Evolutionary conservation across 2,113 vertebrate species (phyloP).

Genomic region (Bettongia penicillata): DNA sequence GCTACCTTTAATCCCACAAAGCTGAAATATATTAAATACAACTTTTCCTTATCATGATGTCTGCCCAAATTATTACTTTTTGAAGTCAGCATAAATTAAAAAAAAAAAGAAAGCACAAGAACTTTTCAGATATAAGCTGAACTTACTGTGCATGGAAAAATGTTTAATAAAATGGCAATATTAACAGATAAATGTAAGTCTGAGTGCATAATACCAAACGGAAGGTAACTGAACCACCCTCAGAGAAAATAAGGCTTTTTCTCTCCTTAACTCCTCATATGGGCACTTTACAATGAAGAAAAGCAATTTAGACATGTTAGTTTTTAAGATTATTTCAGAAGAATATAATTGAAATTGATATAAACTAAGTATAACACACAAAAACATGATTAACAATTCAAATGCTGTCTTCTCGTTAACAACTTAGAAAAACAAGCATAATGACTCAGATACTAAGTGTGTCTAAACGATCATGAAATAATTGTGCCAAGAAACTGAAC

Average conservation of each 20-base stretch:
- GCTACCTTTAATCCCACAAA: conserved; percentile 79
- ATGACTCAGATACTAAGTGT: conserved; percentile 74
- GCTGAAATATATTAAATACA: conserved; percentile 82
- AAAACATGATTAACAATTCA: conserved; percentile 56
- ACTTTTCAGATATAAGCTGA: conserved; percentile 82
- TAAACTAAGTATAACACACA: conserved; percentile 52
- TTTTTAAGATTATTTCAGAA: conserved; percentile 59
- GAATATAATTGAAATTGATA: conserved; percentile 70
- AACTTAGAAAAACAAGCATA: conserved; percentile 61
- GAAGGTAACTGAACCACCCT: conserved; percentile 87
- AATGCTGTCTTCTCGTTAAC: conserved; percentile 71
- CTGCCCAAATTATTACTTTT: conserved; percentile 82
- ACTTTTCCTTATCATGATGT: conserved; percentile 82
- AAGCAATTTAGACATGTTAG: conserved; percentile 64
- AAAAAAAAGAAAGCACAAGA: conserved; percentile 59
- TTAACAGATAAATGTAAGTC: conserved; percentile 85
- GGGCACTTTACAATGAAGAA: conserved; percentile 61
- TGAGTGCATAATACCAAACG: conserved; percentile 85
- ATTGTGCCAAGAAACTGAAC: conserved; percentile 77
- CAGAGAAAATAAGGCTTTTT: conserved; percentile 84
- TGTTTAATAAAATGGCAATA: conserved; percentile 88
- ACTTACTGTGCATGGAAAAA: conserved; percentile 83
- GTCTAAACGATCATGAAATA: conserved; percentile 67
- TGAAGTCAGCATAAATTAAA: conserved; percentile 75
- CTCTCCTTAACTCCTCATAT: conserved; percentile 66